phyloP scores from a whole-genome alignment of 92 coral and sea anemone genomes.

The Bergia sp. region DNA sequence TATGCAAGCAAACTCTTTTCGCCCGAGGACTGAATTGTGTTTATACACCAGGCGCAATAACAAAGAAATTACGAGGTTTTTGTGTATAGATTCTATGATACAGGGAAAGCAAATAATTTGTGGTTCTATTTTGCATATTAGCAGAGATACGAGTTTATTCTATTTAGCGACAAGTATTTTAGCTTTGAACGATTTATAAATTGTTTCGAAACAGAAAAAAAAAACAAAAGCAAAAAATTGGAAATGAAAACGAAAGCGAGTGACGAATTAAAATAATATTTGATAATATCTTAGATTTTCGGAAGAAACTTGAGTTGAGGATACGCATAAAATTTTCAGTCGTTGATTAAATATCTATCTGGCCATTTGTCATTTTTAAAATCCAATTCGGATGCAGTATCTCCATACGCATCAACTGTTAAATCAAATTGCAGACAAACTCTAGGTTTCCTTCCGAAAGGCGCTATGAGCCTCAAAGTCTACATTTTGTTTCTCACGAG shows the following conservation, averaged over 20 bases:
- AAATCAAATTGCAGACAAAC: background rate
- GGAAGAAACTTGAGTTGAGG: slow-evolving; percentile 3
- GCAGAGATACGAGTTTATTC: slow-evolving; percentile 28
- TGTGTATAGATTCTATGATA: slow-evolving; percentile 39
- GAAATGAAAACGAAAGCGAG: background rate
- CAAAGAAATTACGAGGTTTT: slow-evolving; percentile 44
- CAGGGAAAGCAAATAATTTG: slow-evolving; percentile 36
- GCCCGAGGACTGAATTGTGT: background rate
- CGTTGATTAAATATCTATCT: background rate
- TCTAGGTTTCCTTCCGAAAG: background rate
- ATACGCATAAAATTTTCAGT: background rate
- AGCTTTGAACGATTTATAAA: slow-evolving; percentile 7
- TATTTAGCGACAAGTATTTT: slow-evolving; percentile 23
- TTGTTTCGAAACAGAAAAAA: slow-evolving; percentile 6
- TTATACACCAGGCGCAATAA: slow-evolving; percentile 21
- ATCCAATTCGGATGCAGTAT: slow-evolving; percentile 12
- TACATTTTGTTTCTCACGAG: background rate
- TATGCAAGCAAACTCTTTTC: slow-evolving; percentile 22
- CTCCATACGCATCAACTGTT: background rate
- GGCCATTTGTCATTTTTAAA: slow-evolving; percentile 10
- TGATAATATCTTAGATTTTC: background rate
- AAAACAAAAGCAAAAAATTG: slow-evolving; percentile 15
- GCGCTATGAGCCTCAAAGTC: background rate
- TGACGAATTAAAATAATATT: background rate
- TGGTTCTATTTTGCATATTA: slow-evolving; percentile 42